A percentile compares a stretch with the other conserved stretches of the same genome.
Conservation (phyloP, 2,888 invertebrate genomes). For the Phymatocera aterrima region DNA sequence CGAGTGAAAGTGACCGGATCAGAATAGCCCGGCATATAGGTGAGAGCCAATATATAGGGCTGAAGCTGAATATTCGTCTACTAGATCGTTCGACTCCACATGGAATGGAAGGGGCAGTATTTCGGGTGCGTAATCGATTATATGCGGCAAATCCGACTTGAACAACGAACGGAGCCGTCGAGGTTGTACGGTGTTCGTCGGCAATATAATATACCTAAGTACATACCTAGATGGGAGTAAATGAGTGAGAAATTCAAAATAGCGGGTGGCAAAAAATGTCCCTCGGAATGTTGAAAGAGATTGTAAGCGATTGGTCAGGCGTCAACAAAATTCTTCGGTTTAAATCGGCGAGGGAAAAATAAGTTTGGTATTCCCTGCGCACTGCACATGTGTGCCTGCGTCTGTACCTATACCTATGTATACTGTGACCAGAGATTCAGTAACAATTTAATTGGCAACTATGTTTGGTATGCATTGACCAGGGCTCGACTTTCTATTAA, state of each 20-base stretch:
- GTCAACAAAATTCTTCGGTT: not conserved
- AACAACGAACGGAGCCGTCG: no score
- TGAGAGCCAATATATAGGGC: not conserved
- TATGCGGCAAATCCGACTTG: not conserved
- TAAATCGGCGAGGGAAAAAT: not conserved
- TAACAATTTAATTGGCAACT: slow-evolving; percentile 20
- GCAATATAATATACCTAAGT: not conserved
- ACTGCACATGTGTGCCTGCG: no score
- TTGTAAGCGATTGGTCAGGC: not conserved
- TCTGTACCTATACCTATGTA: no score
- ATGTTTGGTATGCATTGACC: no score
- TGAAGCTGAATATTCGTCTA: not conserved
- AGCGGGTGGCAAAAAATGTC: not conserved
- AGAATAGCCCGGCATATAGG: slow-evolving; percentile 27
- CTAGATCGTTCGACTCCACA: not conserved
- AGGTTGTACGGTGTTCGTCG: no score
- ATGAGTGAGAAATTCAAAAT: not conserved
- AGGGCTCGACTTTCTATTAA: slow-evolving; percentile 27
- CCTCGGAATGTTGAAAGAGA: not conserved
- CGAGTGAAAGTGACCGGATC: slow-evolving; percentile 35
- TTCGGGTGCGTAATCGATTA: no score
- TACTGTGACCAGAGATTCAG: no score
- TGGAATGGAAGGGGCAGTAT: not conserved
- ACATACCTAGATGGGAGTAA: not conserved
- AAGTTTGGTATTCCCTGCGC: not conserved